These are phyloP conservation scores for Eupsilia transversa DNA, from an alignment of 2,888 invertebrate genomes.

Conservation along the genomic window DNA sequence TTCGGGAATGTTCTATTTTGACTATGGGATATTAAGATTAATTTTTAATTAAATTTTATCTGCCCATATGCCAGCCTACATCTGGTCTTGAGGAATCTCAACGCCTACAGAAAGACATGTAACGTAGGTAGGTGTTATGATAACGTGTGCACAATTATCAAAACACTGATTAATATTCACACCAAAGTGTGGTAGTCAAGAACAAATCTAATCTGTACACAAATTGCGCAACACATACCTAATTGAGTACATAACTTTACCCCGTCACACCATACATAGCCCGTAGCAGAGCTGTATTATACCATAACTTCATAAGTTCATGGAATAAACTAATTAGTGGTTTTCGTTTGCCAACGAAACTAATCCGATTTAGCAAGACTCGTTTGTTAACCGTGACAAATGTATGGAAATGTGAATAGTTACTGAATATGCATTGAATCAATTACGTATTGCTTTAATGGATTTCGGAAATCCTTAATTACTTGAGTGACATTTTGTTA, in stretches of 20 bases:
- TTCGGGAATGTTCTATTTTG: not conserved
- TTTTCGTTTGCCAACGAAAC: conserved; percentile 29
- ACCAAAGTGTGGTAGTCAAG: conserved; percentile 10
- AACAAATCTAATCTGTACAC: not conserved
- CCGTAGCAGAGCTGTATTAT: conserved; percentile 20
- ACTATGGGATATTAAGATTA: not conserved
- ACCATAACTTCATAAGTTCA: conserved; percentile 51
- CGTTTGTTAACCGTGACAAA: conserved; percentile 47
- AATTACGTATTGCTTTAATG: conserved; percentile 57
- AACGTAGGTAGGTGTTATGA: not conserved
- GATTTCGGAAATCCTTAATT: conserved; percentile 60
- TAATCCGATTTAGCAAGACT: conserved; percentile 49
- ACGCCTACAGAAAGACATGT: conserved; percentile 10
- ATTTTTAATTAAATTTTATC: not conserved
- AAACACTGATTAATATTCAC: conserved; percentile 21
- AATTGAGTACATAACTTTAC: conserved; percentile 12
- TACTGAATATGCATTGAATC: conserved; percentile 56
- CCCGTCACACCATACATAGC: conserved; percentile 14
- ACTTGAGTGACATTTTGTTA: conserved; percentile 52
- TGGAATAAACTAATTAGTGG: conserved; percentile 43
- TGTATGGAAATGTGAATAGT: conserved; percentile 46
- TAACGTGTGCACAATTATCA: conserved; percentile 1
- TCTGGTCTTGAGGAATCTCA: not conserved
- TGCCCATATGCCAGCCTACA: not conserved
- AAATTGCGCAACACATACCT: not conserved